Conservation (phyloP, 2,797 vertebrate genomes). For the Manis javanica region DNA sequence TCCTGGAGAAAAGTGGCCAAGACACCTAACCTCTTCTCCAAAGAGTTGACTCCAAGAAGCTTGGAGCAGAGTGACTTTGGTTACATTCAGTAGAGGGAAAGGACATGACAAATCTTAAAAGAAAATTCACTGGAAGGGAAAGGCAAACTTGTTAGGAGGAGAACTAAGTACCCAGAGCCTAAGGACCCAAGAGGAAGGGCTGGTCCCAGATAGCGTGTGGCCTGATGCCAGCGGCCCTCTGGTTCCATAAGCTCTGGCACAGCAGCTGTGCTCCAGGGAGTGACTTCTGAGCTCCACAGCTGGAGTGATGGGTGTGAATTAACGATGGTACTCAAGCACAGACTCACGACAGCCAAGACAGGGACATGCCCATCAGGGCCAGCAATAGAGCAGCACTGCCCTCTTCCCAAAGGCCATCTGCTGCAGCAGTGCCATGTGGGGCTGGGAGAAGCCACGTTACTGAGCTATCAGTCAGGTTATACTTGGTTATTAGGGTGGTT, state of each 20-base stretch:
- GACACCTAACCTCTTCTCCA: neutral
- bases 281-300: neutral
- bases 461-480: neutral
- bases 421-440: neutral
- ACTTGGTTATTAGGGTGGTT: neutral
- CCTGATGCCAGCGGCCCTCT: neutral
- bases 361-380: neutral
- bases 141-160: neutral
- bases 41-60: neutral
- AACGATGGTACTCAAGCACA: neutral
- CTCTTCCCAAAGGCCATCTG: neutral
- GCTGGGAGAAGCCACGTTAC: neutral
- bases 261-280: neutral
- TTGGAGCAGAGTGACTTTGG: neutral
- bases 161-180: neutral
- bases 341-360: neutral
- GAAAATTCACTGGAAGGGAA: neutral
- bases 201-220: neutral
- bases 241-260: neutral
- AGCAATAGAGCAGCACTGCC: neutral
- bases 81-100: neutral
- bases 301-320: neutral
- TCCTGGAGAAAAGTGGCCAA: neutral
- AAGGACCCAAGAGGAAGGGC: neutral
- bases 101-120: neutral